phyloP scores from a whole-genome alignment of 1,140 invertebrate genomes.

The Wasmannia auropunctata region DNA sequence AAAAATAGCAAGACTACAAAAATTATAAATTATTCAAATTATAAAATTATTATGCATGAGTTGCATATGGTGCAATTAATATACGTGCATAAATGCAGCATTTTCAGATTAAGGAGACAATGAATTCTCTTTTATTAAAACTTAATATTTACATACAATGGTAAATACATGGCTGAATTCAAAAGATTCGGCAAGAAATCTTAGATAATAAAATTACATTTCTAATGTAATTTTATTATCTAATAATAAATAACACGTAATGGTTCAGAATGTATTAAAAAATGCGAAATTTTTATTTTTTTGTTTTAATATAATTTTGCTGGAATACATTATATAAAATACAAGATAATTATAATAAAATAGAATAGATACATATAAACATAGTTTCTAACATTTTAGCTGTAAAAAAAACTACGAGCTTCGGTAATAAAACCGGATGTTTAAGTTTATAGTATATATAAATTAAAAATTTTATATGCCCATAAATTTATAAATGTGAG shows the following conservation, averaged over 20 bases:
- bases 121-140: neutral
- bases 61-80: neutral
- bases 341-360: neutral
- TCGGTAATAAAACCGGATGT: neutral
- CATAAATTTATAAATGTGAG: neutral
- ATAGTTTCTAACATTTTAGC: neutral
- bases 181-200: neutral
- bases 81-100: neutral
- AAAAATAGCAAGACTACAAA: neutral
- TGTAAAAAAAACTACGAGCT: neutral
- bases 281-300: neutral
- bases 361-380: neutral
- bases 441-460: neutral
- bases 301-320: slow-evolving; percentile 1
- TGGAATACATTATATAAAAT: neutral
- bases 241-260: neutral
- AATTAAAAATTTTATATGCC: neutral
- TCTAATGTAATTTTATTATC: too few relatives aligned
- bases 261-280: neutral
- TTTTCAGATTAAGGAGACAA: neutral
- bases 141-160: too few relatives aligned
- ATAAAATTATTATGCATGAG: neutral
- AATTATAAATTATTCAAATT: too few relatives aligned
- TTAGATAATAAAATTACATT: neutral
- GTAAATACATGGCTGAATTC: neutral